Conservation (phyloP, 2,113 vertebrate genomes). For the Thoracochromis brauschi region DNA sequence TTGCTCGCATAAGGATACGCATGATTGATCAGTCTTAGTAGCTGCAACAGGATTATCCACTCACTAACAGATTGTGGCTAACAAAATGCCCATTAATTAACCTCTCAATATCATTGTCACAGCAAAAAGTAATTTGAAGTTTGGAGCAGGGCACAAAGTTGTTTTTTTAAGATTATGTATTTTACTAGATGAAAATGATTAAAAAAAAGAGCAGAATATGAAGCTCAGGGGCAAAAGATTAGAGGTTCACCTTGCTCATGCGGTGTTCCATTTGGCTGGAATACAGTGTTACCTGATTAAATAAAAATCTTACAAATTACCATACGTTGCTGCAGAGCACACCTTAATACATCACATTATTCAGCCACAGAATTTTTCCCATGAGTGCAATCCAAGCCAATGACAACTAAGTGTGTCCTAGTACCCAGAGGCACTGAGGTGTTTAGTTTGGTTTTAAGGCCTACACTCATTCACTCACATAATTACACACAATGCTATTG, state of each 20-base stretch:
- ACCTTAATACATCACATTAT: conserved; percentile 59
- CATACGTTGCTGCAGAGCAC: conserved; percentile 48
- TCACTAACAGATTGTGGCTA: conserved; percentile 1
- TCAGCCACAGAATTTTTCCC: conserved; percentile 44
- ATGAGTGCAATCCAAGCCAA: conserved; percentile 54
- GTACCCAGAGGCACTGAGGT: conserved; percentile 37
- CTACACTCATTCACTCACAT: conserved; percentile 30
- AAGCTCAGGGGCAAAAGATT: conserved; percentile 2
- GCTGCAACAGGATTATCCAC: neutral
- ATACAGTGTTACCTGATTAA: conserved; percentile 49
- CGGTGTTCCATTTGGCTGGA: conserved; percentile 33
- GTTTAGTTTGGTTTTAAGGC: conserved; percentile 44
- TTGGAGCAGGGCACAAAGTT: neutral
- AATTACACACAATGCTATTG: conserved; percentile 6
- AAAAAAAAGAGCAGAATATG: neutral
- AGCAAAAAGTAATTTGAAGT: conserved; percentile 5
- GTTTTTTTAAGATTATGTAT: neutral
- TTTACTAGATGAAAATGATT: neutral
- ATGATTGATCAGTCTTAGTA: neutral
- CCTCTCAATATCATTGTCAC: neutral
- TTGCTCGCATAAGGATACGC: neutral
- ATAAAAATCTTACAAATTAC: conserved; percentile 59
- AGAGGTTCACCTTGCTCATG: conserved; percentile 23
- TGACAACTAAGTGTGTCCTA: conserved; percentile 52
- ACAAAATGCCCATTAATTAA: conserved; percentile 21